Evolutionary conservation across 2,888 invertebrate species (phyloP).

Genomic region (Ligdia adustata): DNA sequence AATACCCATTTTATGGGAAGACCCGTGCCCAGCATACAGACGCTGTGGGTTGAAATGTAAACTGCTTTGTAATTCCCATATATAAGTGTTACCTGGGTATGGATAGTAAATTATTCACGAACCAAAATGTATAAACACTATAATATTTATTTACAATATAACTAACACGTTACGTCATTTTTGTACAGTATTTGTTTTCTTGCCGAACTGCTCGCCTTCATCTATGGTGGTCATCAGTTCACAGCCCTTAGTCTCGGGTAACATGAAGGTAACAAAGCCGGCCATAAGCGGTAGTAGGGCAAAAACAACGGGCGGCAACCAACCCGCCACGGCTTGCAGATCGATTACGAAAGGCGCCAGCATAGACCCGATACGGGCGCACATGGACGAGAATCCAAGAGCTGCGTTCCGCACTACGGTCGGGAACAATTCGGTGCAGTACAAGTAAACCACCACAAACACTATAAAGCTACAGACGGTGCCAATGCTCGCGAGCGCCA

Average conservation of each 20-base stretch:
- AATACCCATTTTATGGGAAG: too few relatives aligned
- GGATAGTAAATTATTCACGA: too few relatives aligned
- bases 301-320: constrained; percentile 89
- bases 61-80: too few relatives aligned
- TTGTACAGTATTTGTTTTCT: constrained; percentile 35
- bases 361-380: constrained; percentile 94
- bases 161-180: too few relatives aligned
- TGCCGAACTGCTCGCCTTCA: constrained; percentile 87
- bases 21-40: too few relatives aligned
- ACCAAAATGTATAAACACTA: too few relatives aligned
- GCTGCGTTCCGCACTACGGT: constrained; percentile 95
- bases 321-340: constrained; percentile 71
- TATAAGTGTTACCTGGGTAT: too few relatives aligned
- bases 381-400: constrained; percentile 94
- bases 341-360: constrained; percentile 91
- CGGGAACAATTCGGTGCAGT: constrained; percentile 94
- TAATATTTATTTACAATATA: too few relatives aligned
- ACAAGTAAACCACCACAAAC: constrained; percentile 93
- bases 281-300: constrained; percentile 87
- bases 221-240: constrained; percentile 91
- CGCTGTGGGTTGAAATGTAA: too few relatives aligned
- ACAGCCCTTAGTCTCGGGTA: constrained; percentile 92
- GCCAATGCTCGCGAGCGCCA: constrained; percentile 87
- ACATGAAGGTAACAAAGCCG: constrained; percentile 78
- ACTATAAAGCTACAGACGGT: constrained; percentile 92